These are phyloP conservation scores for Tetramorium bicarinatum DNA, from an alignment of 2,888 invertebrate species.

Conservation along the genomic window DNA sequence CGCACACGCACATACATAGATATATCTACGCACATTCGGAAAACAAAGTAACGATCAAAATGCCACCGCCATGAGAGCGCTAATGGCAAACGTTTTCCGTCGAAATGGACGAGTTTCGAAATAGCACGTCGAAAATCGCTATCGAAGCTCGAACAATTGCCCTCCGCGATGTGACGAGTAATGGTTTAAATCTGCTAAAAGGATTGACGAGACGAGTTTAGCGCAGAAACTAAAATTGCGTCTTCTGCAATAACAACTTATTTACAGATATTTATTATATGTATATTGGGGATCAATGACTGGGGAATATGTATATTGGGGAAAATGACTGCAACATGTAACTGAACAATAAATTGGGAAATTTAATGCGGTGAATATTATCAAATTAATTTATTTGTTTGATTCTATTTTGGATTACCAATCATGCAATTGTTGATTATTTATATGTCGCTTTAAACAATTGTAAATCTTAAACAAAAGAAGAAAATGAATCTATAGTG, in stretches of 20 bases:
- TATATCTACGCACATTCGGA: slow-evolving; percentile 20
- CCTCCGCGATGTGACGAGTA: slow-evolving; percentile 32
- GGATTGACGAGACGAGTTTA: slow-evolving; percentile 27
- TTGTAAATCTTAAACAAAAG: background rate
- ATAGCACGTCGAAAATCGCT: slow-evolving; percentile 51
- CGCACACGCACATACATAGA: background rate
- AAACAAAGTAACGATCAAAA: slow-evolving; percentile 56
- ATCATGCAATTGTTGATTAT: background rate
- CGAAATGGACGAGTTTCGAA: slow-evolving; percentile 50
- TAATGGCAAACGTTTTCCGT: slow-evolving; percentile 49
- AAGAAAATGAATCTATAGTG: background rate
- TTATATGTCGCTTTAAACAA: background rate
- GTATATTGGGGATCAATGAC: slow-evolving; percentile 4
- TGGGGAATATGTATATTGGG: too few relatives aligned
- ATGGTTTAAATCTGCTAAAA: slow-evolving; percentile 32
- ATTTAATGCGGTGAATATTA: background rate
- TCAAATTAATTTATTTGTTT: slow-evolving; percentile 14
- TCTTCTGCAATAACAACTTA: background rate
- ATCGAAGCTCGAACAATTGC: slow-evolving; percentile 37
- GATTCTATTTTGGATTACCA: background rate
- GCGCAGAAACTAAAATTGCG: slow-evolving; percentile 15
- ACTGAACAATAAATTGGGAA: background rate
- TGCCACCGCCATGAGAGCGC: slow-evolving; percentile 36
- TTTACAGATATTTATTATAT: background rate
- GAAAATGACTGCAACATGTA: background rate